Base-by-base conservation (phyloP, 2,888 invertebrate species). In the Laothoe populi region DNA sequence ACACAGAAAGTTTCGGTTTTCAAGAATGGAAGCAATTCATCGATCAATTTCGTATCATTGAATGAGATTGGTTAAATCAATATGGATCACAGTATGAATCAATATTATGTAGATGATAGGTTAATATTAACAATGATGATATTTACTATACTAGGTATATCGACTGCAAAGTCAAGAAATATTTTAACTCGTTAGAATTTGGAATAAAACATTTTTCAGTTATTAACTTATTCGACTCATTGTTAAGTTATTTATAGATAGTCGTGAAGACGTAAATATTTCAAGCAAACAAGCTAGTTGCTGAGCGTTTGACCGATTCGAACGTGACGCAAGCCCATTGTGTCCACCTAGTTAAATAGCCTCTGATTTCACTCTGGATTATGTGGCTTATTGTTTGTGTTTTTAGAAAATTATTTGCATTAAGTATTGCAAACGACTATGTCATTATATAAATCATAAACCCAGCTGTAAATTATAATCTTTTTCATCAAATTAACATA, bases 261-360 rank as follows among this genome's bases (percentile, higher is more conserved):
- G 49, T 45, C 45, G 42, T 31, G 19, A 59, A 40, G 19, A 66
- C 38, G 40, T 63, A 66, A 62, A 73, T 65, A 69, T 75, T 73
- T 78, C 66, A 67, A 73, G 71, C 64, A 75, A 73, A 74, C 71
- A 72, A n/a, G 73, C 71, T 76, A 75, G 70, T 73, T 75, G 70
- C 70, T 71, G 65, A 73, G 64, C 62, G 62, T 65, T 58, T 70
- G 71, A 64, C 73, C 63, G 66, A 62, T 64, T 74, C 73, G 78
- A 78, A 80, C 76, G 70, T 89, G 88, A 86, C 87, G 87, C 80
- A 88, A 89, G 72, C 72, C 78, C 67, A 87, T 89, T 88, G 85
- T 83, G 80, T 79, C 78, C 78, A 81, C 79, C 82, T 78, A 75
- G 78, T 79, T 78, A 79, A 77, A 79, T 76, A 71, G 70, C 78